These are phyloP conservation scores for Julus scanicus DNA, from an alignment of 2,888 invertebrate species.

Conservation along the genomic window DNA sequence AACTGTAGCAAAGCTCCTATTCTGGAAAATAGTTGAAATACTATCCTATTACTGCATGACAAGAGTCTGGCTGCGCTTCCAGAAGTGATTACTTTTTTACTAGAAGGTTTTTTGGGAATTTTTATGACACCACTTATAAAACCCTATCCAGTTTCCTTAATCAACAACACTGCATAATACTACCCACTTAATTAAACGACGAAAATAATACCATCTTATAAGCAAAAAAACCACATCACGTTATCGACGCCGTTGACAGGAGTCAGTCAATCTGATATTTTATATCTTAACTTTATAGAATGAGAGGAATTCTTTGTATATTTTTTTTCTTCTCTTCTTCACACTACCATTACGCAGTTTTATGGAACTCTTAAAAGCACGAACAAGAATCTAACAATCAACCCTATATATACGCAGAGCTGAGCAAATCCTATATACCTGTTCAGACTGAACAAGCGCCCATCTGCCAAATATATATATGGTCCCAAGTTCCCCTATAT, in stretches of 20 bases:
- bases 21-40: neutral
- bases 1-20: neutral
- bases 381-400: neutral
- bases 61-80: neutral
- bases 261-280: constrained; percentile 24
- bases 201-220: constrained; percentile 15
- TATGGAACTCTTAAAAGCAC: neutral
- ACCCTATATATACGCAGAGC: neutral
- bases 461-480: neutral
- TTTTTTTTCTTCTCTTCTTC: neutral
- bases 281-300: neutral
- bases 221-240: neutral
- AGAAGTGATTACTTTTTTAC: neutral
- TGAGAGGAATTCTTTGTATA: neutral
- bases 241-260: constrained; percentile 4
- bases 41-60: neutral
- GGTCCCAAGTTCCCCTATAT: no score
- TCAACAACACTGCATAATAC: neutral
- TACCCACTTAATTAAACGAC: constrained; percentile 21
- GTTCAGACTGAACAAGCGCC: neutral
- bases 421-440: no score
- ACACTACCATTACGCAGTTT: neutral
- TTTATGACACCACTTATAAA: constrained; percentile 19
- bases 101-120: neutral
- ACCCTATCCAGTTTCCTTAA: neutral